A percentile compares a stretch with the other conserved stretches of the same genome.
These are phyloP conservation scores for Eupithecia pulchellata DNA, from an alignment of 2,888 invertebrate genomes.

Conservation along the genomic window DNA sequence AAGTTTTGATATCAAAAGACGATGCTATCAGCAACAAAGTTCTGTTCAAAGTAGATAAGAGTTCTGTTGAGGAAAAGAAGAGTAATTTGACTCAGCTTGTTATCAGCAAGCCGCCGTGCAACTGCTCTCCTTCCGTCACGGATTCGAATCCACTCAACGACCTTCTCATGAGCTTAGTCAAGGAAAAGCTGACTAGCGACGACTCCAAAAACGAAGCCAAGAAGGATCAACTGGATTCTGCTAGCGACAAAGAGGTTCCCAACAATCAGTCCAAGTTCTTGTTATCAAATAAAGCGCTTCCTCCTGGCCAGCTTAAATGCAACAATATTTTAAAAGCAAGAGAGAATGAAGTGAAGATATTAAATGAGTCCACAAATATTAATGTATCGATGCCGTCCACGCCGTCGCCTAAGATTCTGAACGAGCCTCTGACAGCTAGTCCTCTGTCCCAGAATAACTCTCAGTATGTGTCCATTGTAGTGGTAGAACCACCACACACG, in stretches of 20 bases:
- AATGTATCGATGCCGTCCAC: conserved; percentile 77
- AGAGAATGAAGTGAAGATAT: conserved; percentile 79
- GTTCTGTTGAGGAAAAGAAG: conserved; percentile 72
- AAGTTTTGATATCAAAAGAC: conserved; percentile 75
- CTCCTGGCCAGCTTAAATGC: conserved; percentile 96
- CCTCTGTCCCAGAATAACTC: conserved; percentile 66
- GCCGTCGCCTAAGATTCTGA: conserved; percentile 82
- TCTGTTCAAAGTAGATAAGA: conserved; percentile 75
- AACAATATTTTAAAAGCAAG: conserved; percentile 95
- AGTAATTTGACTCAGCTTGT: conserved; percentile 76
- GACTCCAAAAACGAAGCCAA: conserved; percentile 88
- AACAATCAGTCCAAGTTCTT: conserved; percentile 89
- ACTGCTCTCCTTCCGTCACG: conserved; percentile 73
- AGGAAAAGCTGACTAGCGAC: conserved; percentile 85
- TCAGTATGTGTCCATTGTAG: conserved; percentile 81
- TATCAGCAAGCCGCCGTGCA: conserved; percentile 76
- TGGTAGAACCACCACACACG: conserved; percentile 75
- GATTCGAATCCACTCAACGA: conserved; percentile 81
- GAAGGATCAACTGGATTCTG: conserved; percentile 79
- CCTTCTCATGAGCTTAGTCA: conserved; percentile 80
- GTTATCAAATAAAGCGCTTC: conserved; percentile 89
- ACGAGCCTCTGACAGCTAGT: conserved; percentile 76
- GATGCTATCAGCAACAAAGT: conserved; percentile 81
- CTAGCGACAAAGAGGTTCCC: conserved; percentile 85
- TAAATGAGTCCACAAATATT: conserved; percentile 77